A percentile compares a stretch with the other conserved stretches of the same genome.
Evolutionary conservation across 2,888 invertebrate genomes (phyloP).

Genomic region (Rotaria macrura): DNA sequence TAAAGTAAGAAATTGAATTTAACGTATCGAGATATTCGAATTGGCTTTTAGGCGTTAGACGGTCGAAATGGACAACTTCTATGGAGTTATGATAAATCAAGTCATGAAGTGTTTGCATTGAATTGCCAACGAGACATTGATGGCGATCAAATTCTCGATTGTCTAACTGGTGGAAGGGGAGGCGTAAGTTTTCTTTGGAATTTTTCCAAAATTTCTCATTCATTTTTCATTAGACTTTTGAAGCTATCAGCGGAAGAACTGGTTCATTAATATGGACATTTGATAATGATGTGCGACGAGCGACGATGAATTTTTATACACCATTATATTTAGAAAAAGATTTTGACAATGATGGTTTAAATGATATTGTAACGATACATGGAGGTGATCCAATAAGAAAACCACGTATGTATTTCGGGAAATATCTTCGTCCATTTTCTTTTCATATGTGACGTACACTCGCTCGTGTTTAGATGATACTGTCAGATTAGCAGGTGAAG

Average conservation of each 20-base stretch:
- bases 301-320: constrained; percentile 56
- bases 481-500: constrained; percentile 56
- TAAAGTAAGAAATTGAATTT: neutral
- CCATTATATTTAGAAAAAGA: constrained; percentile 61
- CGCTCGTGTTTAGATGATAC: constrained; percentile 35
- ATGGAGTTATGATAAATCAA: constrained; percentile 62
- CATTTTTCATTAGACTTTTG: constrained; percentile 43
- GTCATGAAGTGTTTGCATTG: constrained; percentile 63
- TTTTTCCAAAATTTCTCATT: neutral
- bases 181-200: constrained; percentile 54
- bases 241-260: constrained; percentile 60
- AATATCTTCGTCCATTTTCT: neutral
- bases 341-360: constrained; percentile 57
- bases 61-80: constrained; percentile 62
- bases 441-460: too few relatives aligned
- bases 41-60: constrained; percentile 51
- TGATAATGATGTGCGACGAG: constrained; percentile 50
- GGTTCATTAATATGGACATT: constrained; percentile 62
- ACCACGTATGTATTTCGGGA: constrained; percentile 41
- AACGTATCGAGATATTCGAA: neutral
- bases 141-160: constrained; percentile 61
- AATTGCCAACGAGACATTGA: constrained; percentile 65
- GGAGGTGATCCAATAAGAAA: constrained; percentile 53
- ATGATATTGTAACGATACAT: constrained; percentile 64
- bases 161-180: constrained; percentile 63